Percentiles rank a stretch among this genome's conserved stretches.
Evolutionary conservation across 2,797 vertebrate genomes (phyloP).

Genomic region (Phataginus tetradactyla): DNA sequence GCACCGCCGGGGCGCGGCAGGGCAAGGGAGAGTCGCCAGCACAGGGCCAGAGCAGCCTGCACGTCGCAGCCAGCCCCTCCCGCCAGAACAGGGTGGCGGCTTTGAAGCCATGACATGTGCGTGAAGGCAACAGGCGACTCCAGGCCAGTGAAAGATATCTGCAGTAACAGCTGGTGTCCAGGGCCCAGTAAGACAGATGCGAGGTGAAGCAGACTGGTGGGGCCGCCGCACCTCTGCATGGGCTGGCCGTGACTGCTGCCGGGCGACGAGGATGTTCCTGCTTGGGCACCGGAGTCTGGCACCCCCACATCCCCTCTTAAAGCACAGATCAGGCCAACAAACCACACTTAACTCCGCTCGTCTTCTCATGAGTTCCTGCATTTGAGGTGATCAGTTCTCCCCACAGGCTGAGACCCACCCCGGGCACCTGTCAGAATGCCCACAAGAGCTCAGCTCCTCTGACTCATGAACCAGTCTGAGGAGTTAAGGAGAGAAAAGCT

Average conservation of each 20-base stretch:
- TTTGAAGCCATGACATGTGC: neutral
- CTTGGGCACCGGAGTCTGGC: neutral
- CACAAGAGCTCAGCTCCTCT: neutral
- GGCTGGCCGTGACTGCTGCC: accelerated
- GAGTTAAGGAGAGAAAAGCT: neutral
- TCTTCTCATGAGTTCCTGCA: accelerated
- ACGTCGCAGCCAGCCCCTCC: too few relatives aligned
- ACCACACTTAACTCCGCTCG: neutral
- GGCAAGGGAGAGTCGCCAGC: neutral
- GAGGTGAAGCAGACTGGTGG: too few relatives aligned
- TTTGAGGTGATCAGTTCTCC: neutral
- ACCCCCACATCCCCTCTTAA: too few relatives aligned
- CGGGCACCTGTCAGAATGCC: neutral
- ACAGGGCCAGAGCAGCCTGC: neutral
- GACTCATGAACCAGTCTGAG: neutral
- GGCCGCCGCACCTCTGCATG: neutral
- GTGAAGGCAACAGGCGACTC: neutral
- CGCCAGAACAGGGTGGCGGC: neutral
- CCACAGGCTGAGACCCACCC: neutral
- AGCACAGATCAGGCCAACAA: neutral
- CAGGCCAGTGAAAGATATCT: neutral
- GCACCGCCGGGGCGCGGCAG: neutral
- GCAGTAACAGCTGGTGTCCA: neutral
- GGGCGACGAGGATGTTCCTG: too few relatives aligned
- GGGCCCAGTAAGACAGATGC: neutral